Percentiles rank a stretch among this genome's conserved stretches.
Conservation (phyloP, 1,140 invertebrate species). For the Drosophila suzukii region DNA sequence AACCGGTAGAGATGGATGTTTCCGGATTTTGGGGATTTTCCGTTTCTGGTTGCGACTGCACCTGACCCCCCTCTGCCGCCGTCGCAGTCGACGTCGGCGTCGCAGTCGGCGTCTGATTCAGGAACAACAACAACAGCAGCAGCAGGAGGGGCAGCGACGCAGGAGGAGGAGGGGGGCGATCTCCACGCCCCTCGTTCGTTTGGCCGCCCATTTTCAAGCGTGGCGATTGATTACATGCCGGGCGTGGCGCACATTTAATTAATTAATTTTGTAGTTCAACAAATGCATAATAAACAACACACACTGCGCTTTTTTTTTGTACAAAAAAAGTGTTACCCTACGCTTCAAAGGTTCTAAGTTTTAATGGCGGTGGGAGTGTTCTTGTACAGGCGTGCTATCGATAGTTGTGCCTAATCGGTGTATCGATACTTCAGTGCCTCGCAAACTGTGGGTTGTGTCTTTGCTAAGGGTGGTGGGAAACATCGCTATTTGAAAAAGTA, state of each 20-base stretch:
- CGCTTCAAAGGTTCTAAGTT: constrained; percentile 14
- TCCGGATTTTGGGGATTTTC: not conserved
- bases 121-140: constrained; percentile 23
- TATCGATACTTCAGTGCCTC: not conserved
- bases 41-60: not conserved
- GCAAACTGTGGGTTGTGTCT: not conserved
- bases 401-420: not conserved
- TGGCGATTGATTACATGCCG: constrained; percentile 40
- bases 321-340: constrained; percentile 51
- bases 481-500: not conserved
- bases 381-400: not conserved
- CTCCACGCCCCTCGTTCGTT: constrained; percentile 50
- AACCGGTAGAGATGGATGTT: not conserved
- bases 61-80: constrained; percentile 20
- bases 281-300: constrained; percentile 71
- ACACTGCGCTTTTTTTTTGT: constrained; percentile 58
- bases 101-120: constrained; percentile 12
- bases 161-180: constrained; percentile 31
- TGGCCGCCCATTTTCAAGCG: constrained; percentile 38
- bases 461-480: not conserved
- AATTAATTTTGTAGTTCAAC: constrained; percentile 33
- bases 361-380: not conserved
- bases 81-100: not conserved
- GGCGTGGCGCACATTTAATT: constrained; percentile 57
- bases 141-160: constrained; percentile 20